Conservation (phyloP, 2,888 invertebrate genomes). For the Schizotus pectinicornis region DNA sequence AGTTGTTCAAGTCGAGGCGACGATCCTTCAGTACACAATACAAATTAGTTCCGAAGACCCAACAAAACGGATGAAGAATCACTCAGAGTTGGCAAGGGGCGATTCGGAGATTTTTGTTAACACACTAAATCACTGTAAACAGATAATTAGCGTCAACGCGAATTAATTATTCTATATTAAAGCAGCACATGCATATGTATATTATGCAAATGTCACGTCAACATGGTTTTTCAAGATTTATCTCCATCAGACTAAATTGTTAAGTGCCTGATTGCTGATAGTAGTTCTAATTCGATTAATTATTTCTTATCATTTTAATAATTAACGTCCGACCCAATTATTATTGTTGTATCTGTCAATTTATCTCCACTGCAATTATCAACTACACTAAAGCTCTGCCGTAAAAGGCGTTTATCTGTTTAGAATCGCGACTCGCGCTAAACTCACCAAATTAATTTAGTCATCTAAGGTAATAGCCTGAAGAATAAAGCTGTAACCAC, state of each 20-base stretch:
- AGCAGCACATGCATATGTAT: conserved; percentile 23
- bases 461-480: too few relatives aligned
- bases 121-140: conserved; percentile 16
- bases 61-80: neutral
- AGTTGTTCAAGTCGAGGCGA: conserved; percentile 21
- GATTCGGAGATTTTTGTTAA: neutral
- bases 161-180: conserved; percentile 22
- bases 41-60: conserved; percentile 10
- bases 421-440: too few relatives aligned
- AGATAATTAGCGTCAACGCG: conserved; percentile 25
- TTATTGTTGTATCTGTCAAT: too few relatives aligned
- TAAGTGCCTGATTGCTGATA: conserved; percentile 9
- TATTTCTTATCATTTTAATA: conserved; percentile 8
- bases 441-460: too few relatives aligned
- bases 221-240: conserved; percentile 10
- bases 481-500: too few relatives aligned
- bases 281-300: conserved; percentile 15
- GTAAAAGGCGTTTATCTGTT: too few relatives aligned
- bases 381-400: too few relatives aligned
- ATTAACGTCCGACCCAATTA: too few relatives aligned
- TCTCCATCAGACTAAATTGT: conserved; percentile 9
- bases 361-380: too few relatives aligned
- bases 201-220: conserved; percentile 26
- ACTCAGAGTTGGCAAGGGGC: neutral
- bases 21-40: conserved; percentile 1